Base-by-base conservation (phyloP, 2,113 vertebrate species). In the Nematolebias whitei region DNA sequence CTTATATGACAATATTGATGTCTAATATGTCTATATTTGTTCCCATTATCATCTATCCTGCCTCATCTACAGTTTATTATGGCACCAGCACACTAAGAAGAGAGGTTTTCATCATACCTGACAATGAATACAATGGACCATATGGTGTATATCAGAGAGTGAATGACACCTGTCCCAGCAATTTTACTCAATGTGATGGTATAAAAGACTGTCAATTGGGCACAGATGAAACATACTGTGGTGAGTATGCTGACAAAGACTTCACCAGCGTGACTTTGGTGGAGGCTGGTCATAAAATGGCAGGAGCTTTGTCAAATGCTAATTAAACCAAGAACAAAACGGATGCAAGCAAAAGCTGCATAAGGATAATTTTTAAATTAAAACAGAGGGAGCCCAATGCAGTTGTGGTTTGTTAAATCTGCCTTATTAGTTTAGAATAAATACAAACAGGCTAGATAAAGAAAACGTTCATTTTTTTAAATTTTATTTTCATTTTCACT, bases 161-260 rank as follows among this genome's bases (percentile, higher is more conserved):
- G 32, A 1, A 11, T 3, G 85, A 90, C 74, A 88, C 15, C 61
- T 92, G 91, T 65, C 47, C 87, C 44, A 90, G 65, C 73, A 71
- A 18, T 13, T 76, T 80, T 11, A 58, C 84, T 1, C 16, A 56
- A 0, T 92, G 91, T 71, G 83, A 93, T 29, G 85, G 22, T 1
- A 71, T 61, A 18, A 53, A 2, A n/a, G 70, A 90, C 73, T 93
- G 91, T 55, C 0, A 68, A 8, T 24, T 72, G 26, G 86, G 79
- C 57, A 72, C 61, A 1, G 91, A 93, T 2, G 91, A 92, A 79
- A 76, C 59, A 16, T 47, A 74, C 29, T 93, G 92, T 71, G 86
- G 91, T 92, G 63, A 90, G 85, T 60, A 19, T 4, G n/a, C 18
- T 55, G 18, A 64, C 60, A 23, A 22, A 56, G 1, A 68, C 47